These are phyloP conservation scores for Rhyacophila evoluta DNA, from an alignment of 2,888 invertebrate genomes.

Conservation along the genomic window DNA sequence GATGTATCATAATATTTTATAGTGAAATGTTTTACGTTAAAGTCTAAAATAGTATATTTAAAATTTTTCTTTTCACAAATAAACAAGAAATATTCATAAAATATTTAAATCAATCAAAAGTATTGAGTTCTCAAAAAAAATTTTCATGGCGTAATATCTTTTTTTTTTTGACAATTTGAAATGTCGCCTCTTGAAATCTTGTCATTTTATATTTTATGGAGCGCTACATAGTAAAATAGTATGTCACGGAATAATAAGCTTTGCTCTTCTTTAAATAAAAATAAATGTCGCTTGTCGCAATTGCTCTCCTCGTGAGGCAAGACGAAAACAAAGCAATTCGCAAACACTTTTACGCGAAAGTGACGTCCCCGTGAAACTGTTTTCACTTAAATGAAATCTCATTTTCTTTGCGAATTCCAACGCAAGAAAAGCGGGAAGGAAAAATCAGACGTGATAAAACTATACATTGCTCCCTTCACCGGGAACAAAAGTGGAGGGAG, in stretches of 20 bases:
- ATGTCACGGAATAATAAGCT: neutral
- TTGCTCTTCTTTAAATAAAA: neutral
- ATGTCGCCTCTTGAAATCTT: neutral
- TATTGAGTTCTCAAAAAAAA: too few relatives aligned
- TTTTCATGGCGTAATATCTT: too few relatives aligned
- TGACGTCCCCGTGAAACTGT: constrained; percentile 34
- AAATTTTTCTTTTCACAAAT: too few relatives aligned
- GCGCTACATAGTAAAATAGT: neutral
- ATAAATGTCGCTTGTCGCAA: neutral
- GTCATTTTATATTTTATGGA: constrained; percentile 1
- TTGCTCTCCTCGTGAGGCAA: neutral
- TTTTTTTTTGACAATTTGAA: neutral
- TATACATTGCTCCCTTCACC: constrained; percentile 43
- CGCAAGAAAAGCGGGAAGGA: constrained; percentile 34
- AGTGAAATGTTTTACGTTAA: too few relatives aligned
- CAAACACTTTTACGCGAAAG: constrained; percentile 19
- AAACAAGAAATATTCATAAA: too few relatives aligned
- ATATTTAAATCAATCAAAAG: too few relatives aligned
- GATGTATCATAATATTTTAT: too few relatives aligned
- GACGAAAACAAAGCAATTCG: constrained; percentile 19
- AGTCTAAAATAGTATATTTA: too few relatives aligned
- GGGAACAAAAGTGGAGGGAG: neutral
- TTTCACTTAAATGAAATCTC: constrained; percentile 52
- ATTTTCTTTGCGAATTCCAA: constrained; percentile 51
- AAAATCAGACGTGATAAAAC: constrained; percentile 52